These are phyloP conservation scores for Clinocottus analis DNA, from an alignment of 2,113 vertebrate genomes.

Conservation along the genomic window DNA sequence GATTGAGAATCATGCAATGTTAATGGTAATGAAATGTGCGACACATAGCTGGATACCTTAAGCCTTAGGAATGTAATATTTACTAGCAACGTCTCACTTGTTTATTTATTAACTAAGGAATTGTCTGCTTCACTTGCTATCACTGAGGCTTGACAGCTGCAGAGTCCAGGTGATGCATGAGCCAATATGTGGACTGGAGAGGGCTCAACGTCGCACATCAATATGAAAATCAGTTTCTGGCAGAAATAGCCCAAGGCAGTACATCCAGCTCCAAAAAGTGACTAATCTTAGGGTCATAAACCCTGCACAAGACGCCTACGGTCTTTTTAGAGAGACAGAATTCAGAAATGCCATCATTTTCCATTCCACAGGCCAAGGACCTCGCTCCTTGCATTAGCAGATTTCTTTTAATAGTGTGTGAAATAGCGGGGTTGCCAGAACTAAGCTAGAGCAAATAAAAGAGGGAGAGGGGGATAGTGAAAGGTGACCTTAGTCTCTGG, in stretches of 20 bases:
- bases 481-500: slow-evolving; percentile 83
- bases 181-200: slow-evolving; percentile 84
- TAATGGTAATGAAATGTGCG: slow-evolving; percentile 79
- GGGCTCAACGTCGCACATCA: slow-evolving; percentile 83
- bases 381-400: slow-evolving; percentile 75
- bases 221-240: slow-evolving; percentile 87
- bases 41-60: slow-evolving; percentile 29
- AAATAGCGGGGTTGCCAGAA: slow-evolving; percentile 79
- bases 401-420: slow-evolving; percentile 83
- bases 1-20: slow-evolving; percentile 71
- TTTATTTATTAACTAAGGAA: slow-evolving; percentile 84
- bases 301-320: slow-evolving; percentile 75
- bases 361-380: slow-evolving; percentile 76
- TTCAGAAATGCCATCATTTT: slow-evolving; percentile 82
- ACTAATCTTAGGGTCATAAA: slow-evolving; percentile 87
- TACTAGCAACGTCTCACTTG: slow-evolving; percentile 69
- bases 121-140: slow-evolving; percentile 82
- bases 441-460: slow-evolving; percentile 81
- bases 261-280: slow-evolving; percentile 81
- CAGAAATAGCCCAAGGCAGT: slow-evolving; percentile 80
- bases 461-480: slow-evolving; percentile 63
- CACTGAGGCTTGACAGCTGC: slow-evolving; percentile 83
- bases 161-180: slow-evolving; percentile 85
- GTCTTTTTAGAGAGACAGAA: slow-evolving; percentile 78
- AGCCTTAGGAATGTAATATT: slow-evolving; percentile 67